Conservation (phyloP, 2,888 invertebrate genomes). For the Drosophila setosimentum region DNA sequence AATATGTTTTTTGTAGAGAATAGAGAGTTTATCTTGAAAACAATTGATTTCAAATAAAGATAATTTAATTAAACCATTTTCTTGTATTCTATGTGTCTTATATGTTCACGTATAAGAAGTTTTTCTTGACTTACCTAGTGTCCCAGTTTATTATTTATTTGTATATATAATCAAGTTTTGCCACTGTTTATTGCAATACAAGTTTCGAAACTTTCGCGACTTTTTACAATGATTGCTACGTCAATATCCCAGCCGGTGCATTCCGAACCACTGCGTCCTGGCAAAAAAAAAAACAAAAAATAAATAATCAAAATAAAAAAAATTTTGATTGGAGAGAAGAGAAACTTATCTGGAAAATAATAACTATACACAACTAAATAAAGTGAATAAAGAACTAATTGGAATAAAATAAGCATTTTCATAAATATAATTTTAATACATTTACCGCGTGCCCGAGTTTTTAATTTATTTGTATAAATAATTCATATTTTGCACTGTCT, state of each 20-base stretch:
- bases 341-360: neutral
- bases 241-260: neutral
- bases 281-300: neutral
- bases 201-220: neutral
- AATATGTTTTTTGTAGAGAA: neutral
- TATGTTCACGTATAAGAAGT: neutral
- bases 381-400: neutral
- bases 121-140: neutral
- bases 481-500: neutral
- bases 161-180: neutral
- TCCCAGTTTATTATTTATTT: neutral
- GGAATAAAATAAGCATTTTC: neutral
- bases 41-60: neutral
- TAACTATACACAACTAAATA: neutral
- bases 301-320: too few species aligned
- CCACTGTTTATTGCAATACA: neutral
- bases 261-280: neutral
- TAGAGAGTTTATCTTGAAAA: neutral
- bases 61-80: neutral
- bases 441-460: neutral
- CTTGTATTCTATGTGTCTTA: neutral
- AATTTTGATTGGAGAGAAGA: neutral
- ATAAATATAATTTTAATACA: neutral
- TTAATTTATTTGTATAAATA: neutral
- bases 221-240: neutral